Conservation (phyloP, 2,888 invertebrate species). For the Hermaeophaga mercurialis region DNA sequence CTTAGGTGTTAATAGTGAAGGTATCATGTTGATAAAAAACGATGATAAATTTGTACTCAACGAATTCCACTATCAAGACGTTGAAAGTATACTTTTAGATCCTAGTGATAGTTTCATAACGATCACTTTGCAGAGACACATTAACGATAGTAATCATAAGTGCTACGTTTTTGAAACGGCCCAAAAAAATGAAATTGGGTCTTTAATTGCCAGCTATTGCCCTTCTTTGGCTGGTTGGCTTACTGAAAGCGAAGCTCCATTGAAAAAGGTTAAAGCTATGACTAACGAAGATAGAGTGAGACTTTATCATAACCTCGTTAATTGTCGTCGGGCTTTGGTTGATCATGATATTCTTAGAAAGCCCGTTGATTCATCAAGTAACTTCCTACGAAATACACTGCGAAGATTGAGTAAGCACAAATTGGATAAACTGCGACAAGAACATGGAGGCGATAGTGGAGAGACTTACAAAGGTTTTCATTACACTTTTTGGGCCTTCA, state of each 20-base stretch:
- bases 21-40: constrained; percentile 87
- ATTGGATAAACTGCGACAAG: constrained; percentile 75
- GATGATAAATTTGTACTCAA: constrained; percentile 91
- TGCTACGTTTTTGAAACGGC: constrained; percentile 92
- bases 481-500: constrained; percentile 89
- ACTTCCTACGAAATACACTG: constrained; percentile 86
- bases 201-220: constrained; percentile 89
- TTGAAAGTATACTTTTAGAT: constrained; percentile 89
- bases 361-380: constrained; percentile 82
- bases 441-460: constrained; percentile 71
- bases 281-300: constrained; percentile 88
- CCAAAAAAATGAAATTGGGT: constrained; percentile 90
- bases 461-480: constrained; percentile 88
- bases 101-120: constrained; percentile 92
- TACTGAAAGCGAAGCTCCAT: constrained; percentile 72
- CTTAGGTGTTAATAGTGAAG: constrained; percentile 88
- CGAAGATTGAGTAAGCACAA: constrained; percentile 84
- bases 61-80: constrained; percentile 85
- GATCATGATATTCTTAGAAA: constrained; percentile 83
- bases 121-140: constrained; percentile 77
- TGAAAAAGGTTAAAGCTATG: constrained; percentile 69
- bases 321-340: constrained; percentile 80
- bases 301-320: constrained; percentile 84
- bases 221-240: constrained; percentile 83
- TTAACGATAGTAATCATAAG: constrained; percentile 72